A percentile compares a stretch with the other conserved stretches of the same genome.
Conservation (phyloP, 2,113 vertebrate species). For the Candoia aspera region DNA sequence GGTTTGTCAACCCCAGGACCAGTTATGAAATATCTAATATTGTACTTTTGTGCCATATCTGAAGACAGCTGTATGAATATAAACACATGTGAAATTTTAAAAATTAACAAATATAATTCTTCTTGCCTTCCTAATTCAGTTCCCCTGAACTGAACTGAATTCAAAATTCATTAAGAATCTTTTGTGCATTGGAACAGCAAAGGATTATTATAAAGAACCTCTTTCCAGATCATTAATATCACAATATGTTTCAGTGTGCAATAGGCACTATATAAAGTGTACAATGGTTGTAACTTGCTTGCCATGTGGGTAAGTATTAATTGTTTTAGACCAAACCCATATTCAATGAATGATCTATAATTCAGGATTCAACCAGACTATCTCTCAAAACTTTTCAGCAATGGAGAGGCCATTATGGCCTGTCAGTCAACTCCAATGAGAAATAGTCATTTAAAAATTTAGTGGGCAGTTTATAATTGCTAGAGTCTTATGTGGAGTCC, state of each 20-base stretch:
- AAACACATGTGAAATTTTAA: conserved; percentile 35
- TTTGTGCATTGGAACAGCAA: not conserved
- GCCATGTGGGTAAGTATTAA: not conserved
- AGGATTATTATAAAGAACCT: not conserved
- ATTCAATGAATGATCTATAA: not conserved
- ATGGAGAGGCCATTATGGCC: not conserved
- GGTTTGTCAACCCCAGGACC: conserved; percentile 77
- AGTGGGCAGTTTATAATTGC: not conserved
- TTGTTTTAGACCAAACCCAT: not conserved
- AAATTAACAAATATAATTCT: not conserved
- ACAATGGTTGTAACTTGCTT: not conserved
- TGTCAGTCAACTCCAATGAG: not conserved
- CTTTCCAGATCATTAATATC: not conserved
- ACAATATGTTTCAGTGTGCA: not conserved
- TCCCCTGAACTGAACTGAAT: not conserved
- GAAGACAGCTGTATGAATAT: conserved; percentile 78
- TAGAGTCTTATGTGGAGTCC: not conserved
- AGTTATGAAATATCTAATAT: conserved; percentile 78
- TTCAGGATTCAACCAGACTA: not conserved
- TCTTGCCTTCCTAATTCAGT: not conserved
- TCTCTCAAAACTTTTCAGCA: not conserved
- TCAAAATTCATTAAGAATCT: not conserved
- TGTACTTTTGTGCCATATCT: conserved; percentile 68
- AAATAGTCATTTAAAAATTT: not conserved
- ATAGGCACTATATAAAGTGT: not conserved